Base-by-base conservation (phyloP, 2,797 vertebrate genomes). In the Sebastes trivittatus region DNA sequence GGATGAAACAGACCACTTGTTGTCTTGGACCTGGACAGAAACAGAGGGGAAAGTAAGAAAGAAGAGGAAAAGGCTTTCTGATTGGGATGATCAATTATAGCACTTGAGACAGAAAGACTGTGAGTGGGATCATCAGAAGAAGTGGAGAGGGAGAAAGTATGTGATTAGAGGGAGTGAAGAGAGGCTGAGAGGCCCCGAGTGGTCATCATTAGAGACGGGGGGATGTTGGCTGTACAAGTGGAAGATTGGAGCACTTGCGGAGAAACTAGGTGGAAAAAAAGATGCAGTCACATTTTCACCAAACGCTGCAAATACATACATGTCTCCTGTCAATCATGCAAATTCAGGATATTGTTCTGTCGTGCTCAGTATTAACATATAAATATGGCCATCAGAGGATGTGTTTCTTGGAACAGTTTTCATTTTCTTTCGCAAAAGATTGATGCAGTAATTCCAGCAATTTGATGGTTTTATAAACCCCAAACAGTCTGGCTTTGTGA, bases 71-170 rank as follows among this genome's bases (percentile, higher is more conserved):
- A 14, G 18, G 8, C 29, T 52, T 75, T 36, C 36, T 60, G 85
- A 82, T 79, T 80, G 78, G 58, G 66, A 72, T n/a, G 60, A 75
- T 80, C 71, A 32, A 59, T 75, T 67, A 56, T 55, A 36, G 16
- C 23, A 54, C 62, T 83, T 60, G 29, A 84, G 72, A 36, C 49
- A 27, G 49, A 69, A 42, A 22, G 18, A 6, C 18, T n/a, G 27
- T 60, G 25, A 77, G 75, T 71, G 63, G 68, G 25, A 56, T 56
- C 70, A 76, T 74, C 71, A 71, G 36, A 22, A 20, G 29, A 55
- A 72, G 74, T 36, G 72, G 69, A 58, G 62, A 67, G 32, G 8
- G 30, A 8, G 30, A 32, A 32, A 25, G 64, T 60, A 2, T 23
- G 62, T 71, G 59, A 82, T 86, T 55, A 75, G 46, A 66, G 49